Base-by-base conservation (phyloP, 2,888 invertebrate species). In the Fissipunctia ypsillon region DNA sequence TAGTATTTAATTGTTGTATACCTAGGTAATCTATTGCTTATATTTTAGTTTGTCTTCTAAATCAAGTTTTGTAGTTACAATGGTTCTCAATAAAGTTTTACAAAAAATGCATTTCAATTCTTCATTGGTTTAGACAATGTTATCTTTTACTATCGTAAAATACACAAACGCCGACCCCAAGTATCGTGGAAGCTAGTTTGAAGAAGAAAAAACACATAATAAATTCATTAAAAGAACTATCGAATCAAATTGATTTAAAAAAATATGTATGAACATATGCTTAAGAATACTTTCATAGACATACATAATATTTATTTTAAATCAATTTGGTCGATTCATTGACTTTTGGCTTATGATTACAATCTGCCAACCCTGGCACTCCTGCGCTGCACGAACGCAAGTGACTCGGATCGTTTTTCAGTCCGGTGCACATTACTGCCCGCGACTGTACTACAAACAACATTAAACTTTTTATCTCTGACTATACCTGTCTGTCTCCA, bases 391-490 rank as follows among this genome's bases (percentile, higher is more conserved):
- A 80, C 70, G 66, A 82, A 83, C 84, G 73, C 83, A 76, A 88
- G 87, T 87, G 88, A 88, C 84, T 89, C 87, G 78, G 81, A 87
- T 90, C 88, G 88, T 91, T 91, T 90, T 87, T 90, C 91, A 91
- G 86, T 89, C 88, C 88, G 83, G 77, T 90, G 90, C 88, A 90
- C 90, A 89, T 90, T 89, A 89, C 89, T 85, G 88, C 84, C 87
- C 84, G 81, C 86, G 80, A 84, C 86, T 85, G 87, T 90, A 87
- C 88, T 85, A 89, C 89, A 89, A 90, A 92, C 91, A 89, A 88
- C 91, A 89, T 91, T 89, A 88, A 89, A 91, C 87, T 91, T 91
- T 91, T 90, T 90, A 90, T 91, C 73, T 78, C 61, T 52, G 56
- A 52, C 77, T 71, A 22, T 77, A 65, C 72, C 52, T 78, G 77